Percentiles rank a stretch among this genome's conserved stretches.
Conservation (phyloP, 1,140 invertebrate genomes). For the Drosophila leontia region DNA sequence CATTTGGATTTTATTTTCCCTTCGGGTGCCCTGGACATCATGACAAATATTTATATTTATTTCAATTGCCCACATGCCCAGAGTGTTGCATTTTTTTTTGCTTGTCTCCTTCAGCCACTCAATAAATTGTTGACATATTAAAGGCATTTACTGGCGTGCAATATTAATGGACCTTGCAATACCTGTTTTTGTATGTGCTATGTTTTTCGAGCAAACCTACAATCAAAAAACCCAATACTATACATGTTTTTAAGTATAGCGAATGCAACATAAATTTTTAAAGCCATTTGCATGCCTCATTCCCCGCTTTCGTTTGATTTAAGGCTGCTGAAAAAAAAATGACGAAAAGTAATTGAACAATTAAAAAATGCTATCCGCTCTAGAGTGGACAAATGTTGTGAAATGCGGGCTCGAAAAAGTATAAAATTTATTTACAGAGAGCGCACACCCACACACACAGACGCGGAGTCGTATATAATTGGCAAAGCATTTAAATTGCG, state of each 20-base stretch:
- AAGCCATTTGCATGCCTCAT: slow-evolving; percentile 49
- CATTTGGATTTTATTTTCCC: slow-evolving; percentile 7
- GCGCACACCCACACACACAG: background rate
- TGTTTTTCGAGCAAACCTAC: slow-evolving; percentile 14
- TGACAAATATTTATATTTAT: slow-evolving; percentile 50
- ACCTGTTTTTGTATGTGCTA: slow-evolving; percentile 13
- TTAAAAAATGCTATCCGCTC: slow-evolving; percentile 36
- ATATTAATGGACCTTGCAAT: slow-evolving; percentile 45
- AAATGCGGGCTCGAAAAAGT: slow-evolving; percentile 28
- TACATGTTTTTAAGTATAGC: slow-evolving; percentile 19
- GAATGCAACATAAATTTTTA: slow-evolving; percentile 42
- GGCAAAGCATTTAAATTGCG: slow-evolving; percentile 35
- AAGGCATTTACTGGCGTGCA: slow-evolving; percentile 35
- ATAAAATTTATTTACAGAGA: slow-evolving; percentile 35
- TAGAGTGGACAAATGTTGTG: slow-evolving; percentile 15
- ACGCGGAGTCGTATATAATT: slow-evolving; percentile 14
- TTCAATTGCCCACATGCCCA: slow-evolving; percentile 27
- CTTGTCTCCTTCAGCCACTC: slow-evolving; percentile 11
- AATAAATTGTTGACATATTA: slow-evolving; percentile 45
- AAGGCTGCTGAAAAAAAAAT: slow-evolving; percentile 34
- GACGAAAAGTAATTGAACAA: slow-evolving; percentile 46
- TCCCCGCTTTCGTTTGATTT: slow-evolving; percentile 42
- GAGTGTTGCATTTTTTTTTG: slow-evolving; percentile 16
- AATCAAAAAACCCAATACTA: slow-evolving; percentile 5
- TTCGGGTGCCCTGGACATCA: slow-evolving; percentile 4